Evolutionary conservation across 2,797 vertebrate species (phyloP).

Genomic region (Scomberomorus guttatus): DNA sequence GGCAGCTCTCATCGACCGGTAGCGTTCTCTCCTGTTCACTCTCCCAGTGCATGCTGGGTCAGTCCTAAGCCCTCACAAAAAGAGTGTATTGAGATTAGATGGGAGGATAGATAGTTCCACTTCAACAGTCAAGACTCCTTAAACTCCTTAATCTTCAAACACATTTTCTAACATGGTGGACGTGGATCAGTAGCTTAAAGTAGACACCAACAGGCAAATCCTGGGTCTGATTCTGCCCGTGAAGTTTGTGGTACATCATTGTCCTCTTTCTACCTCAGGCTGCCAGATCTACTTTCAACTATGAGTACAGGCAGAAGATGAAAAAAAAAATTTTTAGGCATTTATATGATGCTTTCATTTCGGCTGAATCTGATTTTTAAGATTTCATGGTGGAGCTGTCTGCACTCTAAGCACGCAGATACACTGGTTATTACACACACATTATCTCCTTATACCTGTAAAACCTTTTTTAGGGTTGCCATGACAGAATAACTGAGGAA

Average conservation of each 20-base stretch:
- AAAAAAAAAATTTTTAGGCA: background rate
- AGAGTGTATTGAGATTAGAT: conserved; percentile 1
- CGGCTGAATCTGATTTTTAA: no score
- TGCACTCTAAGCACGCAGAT: no score
- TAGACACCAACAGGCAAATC: no score
- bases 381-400: no score
- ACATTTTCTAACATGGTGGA: background rate
- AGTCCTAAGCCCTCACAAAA: background rate
- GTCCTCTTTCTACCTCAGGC: background rate
- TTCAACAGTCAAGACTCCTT: background rate
- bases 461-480: no score
- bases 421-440: no score
- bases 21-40: conserved; percentile 4
- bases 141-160: no score
- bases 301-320: background rate
- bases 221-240: background rate
- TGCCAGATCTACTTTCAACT: background rate
- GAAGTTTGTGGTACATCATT: background rate
- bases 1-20: conserved; percentile 14
- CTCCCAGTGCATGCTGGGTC: conserved; percentile 3
- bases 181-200: background rate
- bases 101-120: background rate
- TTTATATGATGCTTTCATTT: no score
- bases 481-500: background rate
- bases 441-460: no score